Percentiles rank a stretch among this genome's conserved stretches.
Conservation (phyloP, 2,888 invertebrate species). For the Calameuta pallipes region DNA sequence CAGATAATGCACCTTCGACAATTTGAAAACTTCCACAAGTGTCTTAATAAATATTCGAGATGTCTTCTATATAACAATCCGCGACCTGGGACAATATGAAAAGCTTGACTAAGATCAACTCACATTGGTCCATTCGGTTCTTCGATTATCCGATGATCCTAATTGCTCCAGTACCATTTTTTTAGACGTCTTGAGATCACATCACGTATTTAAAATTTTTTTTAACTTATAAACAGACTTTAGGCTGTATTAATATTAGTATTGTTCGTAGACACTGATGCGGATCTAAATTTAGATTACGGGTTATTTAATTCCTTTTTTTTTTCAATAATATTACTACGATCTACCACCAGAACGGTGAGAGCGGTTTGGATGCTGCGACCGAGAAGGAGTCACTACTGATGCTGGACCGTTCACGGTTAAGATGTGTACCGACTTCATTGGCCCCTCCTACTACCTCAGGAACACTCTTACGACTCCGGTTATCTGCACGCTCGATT, state of each 20-base stretch:
- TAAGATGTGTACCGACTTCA: slow-evolving; percentile 47
- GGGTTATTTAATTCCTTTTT: not conserved
- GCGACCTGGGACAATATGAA: not conserved
- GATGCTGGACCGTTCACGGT: slow-evolving; percentile 52
- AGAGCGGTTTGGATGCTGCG: slow-evolving; percentile 50
- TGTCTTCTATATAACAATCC: not conserved
- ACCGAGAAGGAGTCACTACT: slow-evolving; percentile 59
- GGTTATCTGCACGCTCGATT: slow-evolving; percentile 18
- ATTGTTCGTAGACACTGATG: not conserved
- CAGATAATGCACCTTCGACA: not conserved
- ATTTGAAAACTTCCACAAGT: not conserved
- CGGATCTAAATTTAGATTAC: not conserved
- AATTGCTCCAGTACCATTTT: not conserved
- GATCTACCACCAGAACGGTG: not conserved
- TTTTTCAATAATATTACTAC: not conserved
- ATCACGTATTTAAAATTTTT: not conserved
- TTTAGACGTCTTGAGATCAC: not conserved
- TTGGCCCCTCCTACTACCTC: slow-evolving; percentile 31
- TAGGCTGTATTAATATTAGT: not conserved
- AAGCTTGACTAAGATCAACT: not conserved
- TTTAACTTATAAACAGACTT: not conserved
- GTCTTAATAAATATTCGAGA: not conserved
- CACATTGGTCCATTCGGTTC: not conserved
- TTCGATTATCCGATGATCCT: not conserved
- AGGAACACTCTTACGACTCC: slow-evolving; percentile 16